A percentile compares a stretch with the other conserved stretches of the same genome.
These are phyloP conservation scores for Barbus barbus DNA, from an alignment of 2,113 vertebrate genomes.

Conservation along the genomic window DNA sequence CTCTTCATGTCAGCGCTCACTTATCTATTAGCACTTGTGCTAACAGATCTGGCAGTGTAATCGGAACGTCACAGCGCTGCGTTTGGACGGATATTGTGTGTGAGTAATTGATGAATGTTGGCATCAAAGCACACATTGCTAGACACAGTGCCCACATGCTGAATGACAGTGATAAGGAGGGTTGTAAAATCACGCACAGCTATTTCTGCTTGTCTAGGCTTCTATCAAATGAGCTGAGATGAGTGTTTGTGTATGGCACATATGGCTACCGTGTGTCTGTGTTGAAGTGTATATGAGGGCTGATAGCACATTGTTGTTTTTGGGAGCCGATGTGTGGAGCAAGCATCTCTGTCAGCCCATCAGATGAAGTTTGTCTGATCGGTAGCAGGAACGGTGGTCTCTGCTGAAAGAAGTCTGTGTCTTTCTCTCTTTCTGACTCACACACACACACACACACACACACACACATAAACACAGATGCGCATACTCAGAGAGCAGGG, in stretches of 20 bases:
- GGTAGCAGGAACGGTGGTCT: conserved; percentile 33
- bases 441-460: conserved; percentile 36
- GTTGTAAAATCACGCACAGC: conserved; percentile 29
- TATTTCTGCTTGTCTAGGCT: conserved; percentile 19
- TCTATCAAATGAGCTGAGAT: not conserved
- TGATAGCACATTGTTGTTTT: conserved; percentile 47
- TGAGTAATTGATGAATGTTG: conserved; percentile 16
- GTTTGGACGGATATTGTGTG: not conserved
- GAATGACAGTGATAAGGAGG: conserved; percentile 30
- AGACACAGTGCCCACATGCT: conserved; percentile 22
- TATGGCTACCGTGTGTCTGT: conserved; percentile 9
- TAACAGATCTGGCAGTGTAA: not conserved
- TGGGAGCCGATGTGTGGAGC: conserved; percentile 40
- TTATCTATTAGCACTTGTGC: conserved; percentile 10
- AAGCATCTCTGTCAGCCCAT: conserved; percentile 43
- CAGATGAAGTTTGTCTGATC: conserved; percentile 46
- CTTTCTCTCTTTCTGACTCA: conserved; percentile 25
- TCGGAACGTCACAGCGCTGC: not conserved
- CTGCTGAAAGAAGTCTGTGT: conserved; percentile 59
- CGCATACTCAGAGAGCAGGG: conserved; percentile 56
- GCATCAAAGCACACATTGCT: not conserved
- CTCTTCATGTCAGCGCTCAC: not conserved
- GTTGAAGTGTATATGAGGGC: conserved; percentile 30
- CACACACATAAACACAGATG: conserved; percentile 39
- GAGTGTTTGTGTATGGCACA: conserved; percentile 5